Evolutionary conservation across 2,888 invertebrate species (phyloP), one percentile per base, ranked within the genome.

Genomic region (Actias luna): DNA sequence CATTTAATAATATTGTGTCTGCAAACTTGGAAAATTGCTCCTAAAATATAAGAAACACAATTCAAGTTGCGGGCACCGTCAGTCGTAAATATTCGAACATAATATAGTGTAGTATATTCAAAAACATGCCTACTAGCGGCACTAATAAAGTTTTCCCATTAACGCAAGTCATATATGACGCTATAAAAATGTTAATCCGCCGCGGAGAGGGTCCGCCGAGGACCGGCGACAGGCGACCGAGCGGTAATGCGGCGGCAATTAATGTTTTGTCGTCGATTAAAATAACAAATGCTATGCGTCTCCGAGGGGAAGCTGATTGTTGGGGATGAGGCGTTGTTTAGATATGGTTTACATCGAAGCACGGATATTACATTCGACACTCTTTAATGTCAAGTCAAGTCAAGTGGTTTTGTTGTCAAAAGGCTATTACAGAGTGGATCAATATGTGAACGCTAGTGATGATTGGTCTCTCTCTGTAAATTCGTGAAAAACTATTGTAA

Each of bases 211-310:
- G 29, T 18, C 16, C 50, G 25, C 5, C 25, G 50, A 14, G 42
- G 42, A 4, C 50, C 42, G 16, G 31, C 16, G 50, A 59, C 42
- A 74, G 66, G 65, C 59, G 58, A 64, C 59, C 64, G 65, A 64
- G 65, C 63, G 58, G 69, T 70, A 69, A 65, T 69, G 74, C 71
- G 74, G 71, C 67, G 78, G 75, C 84, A 79, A 85, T 85, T 85
- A 85, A 80, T 81, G 77, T 71, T 67, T 72, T 79, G 84, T 81
- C 84, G 82, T 85, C 83, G 82, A 82, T 79, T 81, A 83, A 76
- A 84, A 84, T 85, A 85, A 85, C 85, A 85, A 85, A 85, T 85
- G 84, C 75, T 79, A 81, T 79, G 73, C 67, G 69, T 78, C 83
- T 75, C 79, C 35, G 63, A 67, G 73, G 80, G 72, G 71, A 63